phyloP scores from a whole-genome alignment of 1,140 invertebrate species.

The Venustaconcha ellipsiformis region DNA sequence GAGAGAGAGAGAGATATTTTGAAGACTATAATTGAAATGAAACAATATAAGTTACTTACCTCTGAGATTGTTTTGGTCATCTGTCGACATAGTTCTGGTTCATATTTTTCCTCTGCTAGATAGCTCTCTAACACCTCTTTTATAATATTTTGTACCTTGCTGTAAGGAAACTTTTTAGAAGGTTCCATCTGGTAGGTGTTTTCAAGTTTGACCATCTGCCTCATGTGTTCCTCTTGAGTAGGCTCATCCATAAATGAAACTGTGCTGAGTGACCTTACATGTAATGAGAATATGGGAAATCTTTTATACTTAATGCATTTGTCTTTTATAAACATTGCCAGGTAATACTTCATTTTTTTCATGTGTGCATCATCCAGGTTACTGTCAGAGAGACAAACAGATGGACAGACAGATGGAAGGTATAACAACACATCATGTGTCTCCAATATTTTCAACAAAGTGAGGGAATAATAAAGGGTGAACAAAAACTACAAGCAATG shows the following conservation, averaged over 20 bases:
- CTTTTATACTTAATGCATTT: too few relatives aligned
- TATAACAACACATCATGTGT: too few relatives aligned
- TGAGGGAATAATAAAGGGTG: too few relatives aligned
- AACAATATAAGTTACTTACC: constrained; percentile 38
- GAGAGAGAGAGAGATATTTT: too few relatives aligned
- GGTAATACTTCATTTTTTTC: too few relatives aligned
- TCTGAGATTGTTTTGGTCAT: constrained; percentile 68
- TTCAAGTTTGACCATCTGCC: constrained; percentile 54
- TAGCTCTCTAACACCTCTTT: constrained; percentile 65
- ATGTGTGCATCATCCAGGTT: too few relatives aligned
- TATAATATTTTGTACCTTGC: constrained; percentile 57
- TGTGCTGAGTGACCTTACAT: constrained; percentile 58
- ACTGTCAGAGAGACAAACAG: too few relatives aligned
- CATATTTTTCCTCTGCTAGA: constrained; percentile 64
- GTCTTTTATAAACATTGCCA: too few relatives aligned
- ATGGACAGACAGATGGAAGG: too few relatives aligned
- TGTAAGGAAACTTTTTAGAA: constrained; percentile 53
- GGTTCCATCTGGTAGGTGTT: constrained; percentile 66
- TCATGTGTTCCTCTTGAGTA: constrained; percentile 52
- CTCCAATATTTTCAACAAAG: too few relatives aligned
- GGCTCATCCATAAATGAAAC: constrained; percentile 65
- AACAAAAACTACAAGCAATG: too few relatives aligned
- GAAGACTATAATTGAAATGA: too few relatives aligned
- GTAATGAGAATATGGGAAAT: constrained; percentile 11
- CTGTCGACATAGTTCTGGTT: constrained; percentile 63